Evolutionary conservation across 2,113 vertebrate species (phyloP), one percentile per base, ranked within the genome.

Genomic region (Hemichromis elongatus): DNA sequence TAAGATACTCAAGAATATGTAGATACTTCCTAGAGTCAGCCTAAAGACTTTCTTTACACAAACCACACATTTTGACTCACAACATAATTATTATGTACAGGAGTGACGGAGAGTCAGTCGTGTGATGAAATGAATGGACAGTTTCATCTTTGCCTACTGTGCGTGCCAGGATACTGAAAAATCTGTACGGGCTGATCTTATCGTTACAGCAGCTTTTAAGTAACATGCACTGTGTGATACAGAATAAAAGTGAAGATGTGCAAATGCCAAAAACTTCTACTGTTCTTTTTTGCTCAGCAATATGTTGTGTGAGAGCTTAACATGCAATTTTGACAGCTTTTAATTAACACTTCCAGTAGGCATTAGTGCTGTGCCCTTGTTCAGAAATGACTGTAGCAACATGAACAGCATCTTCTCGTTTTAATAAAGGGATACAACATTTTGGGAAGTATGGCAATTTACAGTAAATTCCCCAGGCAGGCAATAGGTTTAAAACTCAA

Each of bases 21-120:
- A 56, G 42, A 77, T 63, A 61, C 24, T 80, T 77, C 57, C 37
- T 86, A 86, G 73, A 88, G 83, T 87, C 33, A 85, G 28, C 66
- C 16, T 35, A 10, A 37, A 56, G 66, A 45, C 53, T 80, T 80
- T 90, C 52, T 56, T 79, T 57, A 68, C 54, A 84, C 85, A 68
- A 33, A 42, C 35, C 56, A 56, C 40, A 42, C 33, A 87, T 57
- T 47, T 42, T 28, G 33, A 47, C 18, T 42, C 35, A 14, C 6
- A 57, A 5, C 14, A 26, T 19, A 79, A 28, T 28, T 79, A 9
- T 28, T 79, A 28, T 14, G 2, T 21, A 24, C 12, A 18, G 18
- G 28, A 57, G 8, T 26, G 24, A 57, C 14, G 28, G 21, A 18
- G 14, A 50, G 42, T 19, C 42, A 28, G 42, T 30, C 42, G 50